Conservation (phyloP, 2,113 vertebrate species). For the Heloderma charlesbogerti region DNA sequence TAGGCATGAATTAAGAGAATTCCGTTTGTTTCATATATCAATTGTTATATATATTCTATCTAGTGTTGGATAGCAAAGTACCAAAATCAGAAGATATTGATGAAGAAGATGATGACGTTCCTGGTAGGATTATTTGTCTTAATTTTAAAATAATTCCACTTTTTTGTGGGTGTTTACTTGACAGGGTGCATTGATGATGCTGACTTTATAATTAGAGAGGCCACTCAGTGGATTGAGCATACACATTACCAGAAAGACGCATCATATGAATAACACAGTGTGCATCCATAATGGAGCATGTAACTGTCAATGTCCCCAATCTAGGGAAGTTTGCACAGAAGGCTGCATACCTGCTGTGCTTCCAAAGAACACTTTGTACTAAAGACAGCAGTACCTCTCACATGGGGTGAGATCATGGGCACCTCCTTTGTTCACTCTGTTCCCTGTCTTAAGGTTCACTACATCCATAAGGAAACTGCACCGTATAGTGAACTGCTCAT, state of each 20-base stretch:
- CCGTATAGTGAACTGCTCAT: not conserved
- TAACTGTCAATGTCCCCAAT: not conserved
- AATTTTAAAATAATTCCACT: not conserved
- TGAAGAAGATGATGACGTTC: constrained; percentile 97
- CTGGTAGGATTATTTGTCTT: constrained; percentile 80
- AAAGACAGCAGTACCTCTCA: not conserved
- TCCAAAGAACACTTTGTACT: not conserved
- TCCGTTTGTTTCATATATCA: not conserved
- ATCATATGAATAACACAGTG: not conserved
- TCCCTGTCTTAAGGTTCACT: not conserved
- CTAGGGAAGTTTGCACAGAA: not conserved
- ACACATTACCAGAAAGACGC: not conserved
- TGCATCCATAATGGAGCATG: not conserved
- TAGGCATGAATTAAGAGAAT: not conserved
- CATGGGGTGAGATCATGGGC: not conserved
- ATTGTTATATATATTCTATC: constrained; percentile 41
- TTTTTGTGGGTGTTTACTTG: not conserved
- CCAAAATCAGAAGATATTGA: constrained; percentile 97
- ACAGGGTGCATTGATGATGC: not conserved
- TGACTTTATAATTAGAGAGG: not conserved
- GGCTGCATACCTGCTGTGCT: not conserved
- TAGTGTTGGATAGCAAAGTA: constrained; percentile 93
- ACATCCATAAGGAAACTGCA: not conserved
- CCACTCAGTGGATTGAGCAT: not conserved
- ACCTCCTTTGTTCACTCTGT: not conserved